Evolutionary conservation across 1,140 invertebrate species (phyloP).

Genomic region (Phthorimaea operculella): DNA sequence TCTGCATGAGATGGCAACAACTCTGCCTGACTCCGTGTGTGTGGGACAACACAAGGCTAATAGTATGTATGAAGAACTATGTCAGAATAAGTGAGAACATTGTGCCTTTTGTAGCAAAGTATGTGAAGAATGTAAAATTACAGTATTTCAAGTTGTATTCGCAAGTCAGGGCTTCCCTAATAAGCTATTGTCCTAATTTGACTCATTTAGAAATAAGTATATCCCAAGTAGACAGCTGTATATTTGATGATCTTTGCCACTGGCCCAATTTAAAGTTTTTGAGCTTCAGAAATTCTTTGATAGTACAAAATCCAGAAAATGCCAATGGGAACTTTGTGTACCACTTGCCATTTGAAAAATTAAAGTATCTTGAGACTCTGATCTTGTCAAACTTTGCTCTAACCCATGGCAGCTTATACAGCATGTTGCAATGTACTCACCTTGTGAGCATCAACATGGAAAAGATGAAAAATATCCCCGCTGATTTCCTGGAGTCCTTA

Average conservation of each 20-base stretch:
- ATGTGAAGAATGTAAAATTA: constrained; percentile 66
- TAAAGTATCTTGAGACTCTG: constrained; percentile 57
- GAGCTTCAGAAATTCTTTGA: constrained; percentile 65
- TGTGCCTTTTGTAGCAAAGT: constrained; percentile 62
- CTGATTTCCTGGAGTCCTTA: constrained; percentile 60
- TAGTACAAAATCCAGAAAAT: constrained; percentile 55
- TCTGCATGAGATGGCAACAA: constrained; percentile 63
- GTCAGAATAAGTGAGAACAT: constrained; percentile 60
- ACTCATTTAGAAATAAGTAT: constrained; percentile 68
- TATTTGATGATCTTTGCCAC: constrained; percentile 62
- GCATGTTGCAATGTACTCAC: constrained; percentile 60
- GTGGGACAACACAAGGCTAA: constrained; percentile 63
- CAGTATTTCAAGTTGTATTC: constrained; percentile 68
- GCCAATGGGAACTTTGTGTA: constrained; percentile 63
- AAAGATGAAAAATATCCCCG: constrained; percentile 68
- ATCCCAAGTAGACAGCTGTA: constrained; percentile 65
- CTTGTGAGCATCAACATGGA: constrained; percentile 66
- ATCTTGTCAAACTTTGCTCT: constrained; percentile 65
- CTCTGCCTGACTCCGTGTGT: constrained; percentile 61
- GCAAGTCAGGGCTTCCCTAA: constrained; percentile 62
- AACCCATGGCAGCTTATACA: constrained; percentile 57
- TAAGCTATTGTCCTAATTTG: constrained; percentile 63
- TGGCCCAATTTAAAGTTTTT: constrained; percentile 66
- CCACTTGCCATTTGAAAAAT: constrained; percentile 61
- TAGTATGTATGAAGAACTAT: constrained; percentile 68